A percentile compares a stretch with the other conserved stretches of the same genome.
phyloP scores from a whole-genome alignment of 2,113 vertebrate species.

The Athene cunicularia region DNA sequence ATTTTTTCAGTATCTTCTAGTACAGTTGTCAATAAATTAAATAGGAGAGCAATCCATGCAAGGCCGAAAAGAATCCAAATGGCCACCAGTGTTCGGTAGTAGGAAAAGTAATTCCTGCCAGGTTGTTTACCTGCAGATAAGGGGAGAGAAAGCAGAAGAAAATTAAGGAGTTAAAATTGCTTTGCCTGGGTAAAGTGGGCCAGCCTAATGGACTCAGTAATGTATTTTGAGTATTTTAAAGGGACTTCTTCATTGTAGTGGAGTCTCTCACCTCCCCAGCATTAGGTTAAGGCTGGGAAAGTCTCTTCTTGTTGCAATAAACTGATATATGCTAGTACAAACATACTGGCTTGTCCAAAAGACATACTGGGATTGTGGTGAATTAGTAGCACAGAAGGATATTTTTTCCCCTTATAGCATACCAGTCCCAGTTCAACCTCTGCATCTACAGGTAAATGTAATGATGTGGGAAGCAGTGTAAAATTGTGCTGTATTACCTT shows the following conservation, averaged over 20 bases:
- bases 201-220: neutral
- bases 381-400: neutral
- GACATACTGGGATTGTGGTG: neutral
- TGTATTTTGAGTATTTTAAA: neutral
- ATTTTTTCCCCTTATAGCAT: neutral
- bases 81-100: slow-evolving; percentile 47
- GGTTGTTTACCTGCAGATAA: slow-evolving; percentile 43
- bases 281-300: neutral
- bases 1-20: slow-evolving; percentile 71
- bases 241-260: neutral
- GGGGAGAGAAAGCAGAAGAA: neutral
- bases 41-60: slow-evolving; percentile 74
- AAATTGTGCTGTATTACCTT: neutral
- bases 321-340: neutral
- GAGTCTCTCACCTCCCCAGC: neutral
- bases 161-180: neutral
- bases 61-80: slow-evolving; percentile 76
- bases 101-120: slow-evolving; percentile 31
- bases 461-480: neutral
- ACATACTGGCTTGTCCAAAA: neutral
- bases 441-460: neutral
- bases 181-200: neutral
- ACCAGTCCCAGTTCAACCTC: neutral
- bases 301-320: neutral
- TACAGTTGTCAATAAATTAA: slow-evolving; percentile 69